These are phyloP conservation scores for Caiman crocodilus DNA, from an alignment of 2,797 vertebrate genomes.

Conservation along the genomic window DNA sequence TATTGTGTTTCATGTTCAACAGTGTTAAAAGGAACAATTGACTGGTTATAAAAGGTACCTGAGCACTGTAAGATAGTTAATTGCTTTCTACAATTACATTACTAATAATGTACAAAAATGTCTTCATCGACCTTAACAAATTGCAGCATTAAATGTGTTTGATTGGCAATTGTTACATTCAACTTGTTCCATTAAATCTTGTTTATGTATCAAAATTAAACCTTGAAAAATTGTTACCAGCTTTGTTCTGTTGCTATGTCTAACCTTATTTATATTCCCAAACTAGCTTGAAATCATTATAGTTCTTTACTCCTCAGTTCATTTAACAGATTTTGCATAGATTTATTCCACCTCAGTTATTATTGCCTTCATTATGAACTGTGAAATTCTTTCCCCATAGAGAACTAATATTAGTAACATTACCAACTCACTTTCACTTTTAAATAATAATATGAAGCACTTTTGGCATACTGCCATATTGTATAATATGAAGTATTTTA, in stretches of 20 bases:
- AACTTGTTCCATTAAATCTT: constrained; percentile 8
- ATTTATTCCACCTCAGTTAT: constrained; percentile 52
- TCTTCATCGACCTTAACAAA: neutral
- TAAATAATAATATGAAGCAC: neutral
- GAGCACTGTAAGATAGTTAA: neutral
- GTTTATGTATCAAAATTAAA: constrained; percentile 40
- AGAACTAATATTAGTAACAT: constrained; percentile 7
- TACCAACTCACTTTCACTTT: constrained; percentile 36
- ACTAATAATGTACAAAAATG: neutral
- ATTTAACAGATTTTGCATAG: constrained; percentile 42
- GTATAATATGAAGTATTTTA: constrained; percentile 19
- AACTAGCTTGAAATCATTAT: neutral
- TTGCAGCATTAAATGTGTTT: neutral
- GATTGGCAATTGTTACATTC: neutral
- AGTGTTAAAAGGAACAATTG: neutral
- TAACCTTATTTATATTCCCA: constrained; percentile 15
- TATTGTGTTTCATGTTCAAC: neutral
- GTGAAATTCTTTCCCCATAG: constrained; percentile 24
- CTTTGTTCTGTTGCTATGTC: neutral
- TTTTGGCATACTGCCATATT: neutral
- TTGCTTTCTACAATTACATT: neutral
- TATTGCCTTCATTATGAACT: constrained; percentile 12
- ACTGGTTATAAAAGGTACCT: neutral
- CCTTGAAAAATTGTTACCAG: neutral
- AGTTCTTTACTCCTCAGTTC: constrained; percentile 29